phyloP scores from a whole-genome alignment of 92 coral and sea anemone genomes.

The Actinernus sp. region DNA sequence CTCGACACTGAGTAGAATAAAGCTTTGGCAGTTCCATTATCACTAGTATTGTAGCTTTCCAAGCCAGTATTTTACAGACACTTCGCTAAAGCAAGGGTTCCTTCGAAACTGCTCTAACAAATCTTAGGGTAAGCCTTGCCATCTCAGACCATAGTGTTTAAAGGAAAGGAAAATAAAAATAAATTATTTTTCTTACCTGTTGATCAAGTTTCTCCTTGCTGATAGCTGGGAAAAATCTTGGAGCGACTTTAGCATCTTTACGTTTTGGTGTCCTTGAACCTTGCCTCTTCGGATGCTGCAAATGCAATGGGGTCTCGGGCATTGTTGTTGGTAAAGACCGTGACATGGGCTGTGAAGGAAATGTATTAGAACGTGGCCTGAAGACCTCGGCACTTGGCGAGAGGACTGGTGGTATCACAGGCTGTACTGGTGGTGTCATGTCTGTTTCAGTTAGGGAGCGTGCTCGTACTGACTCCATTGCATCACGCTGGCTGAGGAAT shows the following conservation, averaged over 20 bases:
- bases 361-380: slow-evolving; percentile 93
- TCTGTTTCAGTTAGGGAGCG: slow-evolving; percentile 76
- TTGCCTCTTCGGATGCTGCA: slow-evolving; percentile 63
- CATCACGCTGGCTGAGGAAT: slow-evolving; percentile 85
- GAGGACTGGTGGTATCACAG: slow-evolving; percentile 70
- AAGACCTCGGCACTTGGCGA: slow-evolving; percentile 99
- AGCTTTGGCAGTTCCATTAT: too few species aligned
- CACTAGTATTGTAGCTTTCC: too few species aligned
- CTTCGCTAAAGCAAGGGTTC: too few species aligned
- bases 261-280: slow-evolving; percentile 98
- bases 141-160: too few species aligned
- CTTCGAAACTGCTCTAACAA: too few species aligned
- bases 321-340: slow-evolving; percentile 91
- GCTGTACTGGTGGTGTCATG: slow-evolving; percentile 35
- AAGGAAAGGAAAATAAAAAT: too few species aligned
- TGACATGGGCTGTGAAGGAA: slow-evolving; percentile 73
- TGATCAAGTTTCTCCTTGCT: slow-evolving; percentile 87
- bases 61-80: too few species aligned
- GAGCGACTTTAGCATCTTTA: slow-evolving; percentile 93
- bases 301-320: slow-evolving; percentile 71
- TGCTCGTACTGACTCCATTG: slow-evolving; percentile 76
- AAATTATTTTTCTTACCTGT: too few species aligned
- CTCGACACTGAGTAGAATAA: too few species aligned
- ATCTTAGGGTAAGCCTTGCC: too few species aligned
- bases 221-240: slow-evolving; percentile 93